phyloP scores from a whole-genome alignment of 2,888 invertebrate genomes.

The Bedellia somnulentella region DNA sequence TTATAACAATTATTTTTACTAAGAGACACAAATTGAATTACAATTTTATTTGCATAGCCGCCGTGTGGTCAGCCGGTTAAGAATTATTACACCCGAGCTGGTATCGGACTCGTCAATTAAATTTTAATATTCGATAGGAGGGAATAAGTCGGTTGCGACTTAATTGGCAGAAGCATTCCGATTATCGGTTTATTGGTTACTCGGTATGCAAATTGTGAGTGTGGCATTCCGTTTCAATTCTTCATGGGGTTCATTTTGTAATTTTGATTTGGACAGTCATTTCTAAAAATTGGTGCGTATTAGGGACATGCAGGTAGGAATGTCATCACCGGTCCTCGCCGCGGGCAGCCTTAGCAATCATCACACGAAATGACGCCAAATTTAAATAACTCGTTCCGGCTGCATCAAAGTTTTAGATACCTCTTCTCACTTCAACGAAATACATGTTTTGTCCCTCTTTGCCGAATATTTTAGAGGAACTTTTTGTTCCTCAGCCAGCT shows the following conservation, averaged over 20 bases:
- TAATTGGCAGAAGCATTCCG: constrained; percentile 41
- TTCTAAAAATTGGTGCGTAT: no score
- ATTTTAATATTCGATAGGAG: constrained; percentile 47
- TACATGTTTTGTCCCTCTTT: no score
- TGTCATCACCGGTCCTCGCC: not conserved
- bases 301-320: no score
- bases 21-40: constrained; percentile 46
- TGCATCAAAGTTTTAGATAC: no score
- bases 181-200: constrained; percentile 54
- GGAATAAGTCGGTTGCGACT: constrained; percentile 33
- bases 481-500: no score
- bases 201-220: no score
- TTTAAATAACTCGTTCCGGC: constrained; percentile 55
- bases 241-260: no score
- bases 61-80: constrained; percentile 18
- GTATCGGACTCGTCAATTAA: constrained; percentile 35
- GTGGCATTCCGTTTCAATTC: no score
- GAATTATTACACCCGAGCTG: constrained; percentile 18
- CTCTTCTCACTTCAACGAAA: no score
- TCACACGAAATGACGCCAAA: constrained; percentile 1
- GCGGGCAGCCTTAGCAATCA: not conserved
- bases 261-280: no score
- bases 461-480: no score
- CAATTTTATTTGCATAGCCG: constrained; percentile 45
- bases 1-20: no score